A percentile compares a stretch with the other conserved stretches of the same genome.
Conservation (phyloP, 2,113 vertebrate species). For the Climacteris rufus region DNA sequence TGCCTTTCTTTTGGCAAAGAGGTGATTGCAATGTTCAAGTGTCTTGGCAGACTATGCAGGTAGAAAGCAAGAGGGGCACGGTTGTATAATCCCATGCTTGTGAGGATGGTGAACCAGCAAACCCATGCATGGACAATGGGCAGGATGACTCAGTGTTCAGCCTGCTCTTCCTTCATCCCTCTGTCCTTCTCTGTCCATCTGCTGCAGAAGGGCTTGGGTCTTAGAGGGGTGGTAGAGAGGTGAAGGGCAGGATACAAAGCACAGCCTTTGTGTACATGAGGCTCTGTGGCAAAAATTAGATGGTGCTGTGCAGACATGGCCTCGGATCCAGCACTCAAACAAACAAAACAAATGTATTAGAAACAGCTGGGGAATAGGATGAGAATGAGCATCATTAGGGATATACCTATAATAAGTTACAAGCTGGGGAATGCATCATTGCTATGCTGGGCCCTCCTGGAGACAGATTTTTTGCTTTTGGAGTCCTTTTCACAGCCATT, state of each 20-base stretch:
- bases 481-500: neutral
- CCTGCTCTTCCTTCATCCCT: neutral
- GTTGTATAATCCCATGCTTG: neutral
- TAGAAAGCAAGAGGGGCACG: neutral
- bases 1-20: neutral
- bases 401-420: neutral
- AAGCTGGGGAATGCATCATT: neutral
- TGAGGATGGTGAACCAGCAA: neutral
- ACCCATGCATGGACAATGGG: neutral
- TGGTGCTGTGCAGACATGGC: neutral
- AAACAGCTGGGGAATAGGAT: conserved; percentile 47
- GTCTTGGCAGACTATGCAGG: neutral
- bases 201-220: neutral
- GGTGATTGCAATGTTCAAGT: neutral
- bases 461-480: neutral
- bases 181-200: neutral
- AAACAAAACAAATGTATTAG: conserved; percentile 45
- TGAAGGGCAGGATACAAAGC: neutral
- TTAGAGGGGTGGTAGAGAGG: neutral
- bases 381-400: conserved; percentile 15
- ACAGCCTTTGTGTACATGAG: neutral
- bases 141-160: neutral
- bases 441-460: neutral
- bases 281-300: neutral
- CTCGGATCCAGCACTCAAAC: neutral